Conservation (phyloP, 2,113 vertebrate species). For the Perca fluviatilis region DNA sequence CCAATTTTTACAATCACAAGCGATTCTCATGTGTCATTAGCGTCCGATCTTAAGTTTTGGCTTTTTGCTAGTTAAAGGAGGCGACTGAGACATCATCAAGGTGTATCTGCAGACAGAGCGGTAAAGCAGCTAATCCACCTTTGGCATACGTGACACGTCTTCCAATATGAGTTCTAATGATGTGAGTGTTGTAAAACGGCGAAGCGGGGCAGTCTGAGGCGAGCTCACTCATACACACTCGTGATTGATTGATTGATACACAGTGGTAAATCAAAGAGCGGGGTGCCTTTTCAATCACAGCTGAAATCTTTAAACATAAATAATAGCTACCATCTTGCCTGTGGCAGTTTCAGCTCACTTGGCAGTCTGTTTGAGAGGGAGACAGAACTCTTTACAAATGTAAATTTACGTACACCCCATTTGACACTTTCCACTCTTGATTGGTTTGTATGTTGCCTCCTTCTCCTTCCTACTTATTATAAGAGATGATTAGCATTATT, state of each 20-base stretch:
- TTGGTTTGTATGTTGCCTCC: constrained; percentile 72
- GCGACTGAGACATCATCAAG: constrained; percentile 3
- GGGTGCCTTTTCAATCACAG: constrained; percentile 68
- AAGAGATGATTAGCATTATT: constrained; percentile 73
- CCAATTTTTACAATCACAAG: constrained; percentile 31
- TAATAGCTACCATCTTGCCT: constrained; percentile 58
- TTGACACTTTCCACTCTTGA: constrained; percentile 71
- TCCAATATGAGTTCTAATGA: constrained; percentile 18
- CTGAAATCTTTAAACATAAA: constrained; percentile 72
- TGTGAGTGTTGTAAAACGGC: constrained; percentile 21
- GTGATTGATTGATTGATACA: constrained; percentile 72
- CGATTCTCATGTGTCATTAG: constrained; percentile 40
- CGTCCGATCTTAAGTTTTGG: constrained; percentile 6
- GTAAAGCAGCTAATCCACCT: constrained; percentile 2
- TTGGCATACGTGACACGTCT: not conserved
- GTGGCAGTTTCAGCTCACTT: constrained; percentile 55
- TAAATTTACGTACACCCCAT: constrained; percentile 77
- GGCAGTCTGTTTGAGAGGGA: constrained; percentile 44
- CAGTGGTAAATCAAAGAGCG: constrained; percentile 61
- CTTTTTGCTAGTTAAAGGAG: not conserved
- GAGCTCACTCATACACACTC: constrained; percentile 27
- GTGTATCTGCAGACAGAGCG: constrained; percentile 3
- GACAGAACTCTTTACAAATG: constrained; percentile 53
- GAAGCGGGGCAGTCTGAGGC: constrained; percentile 21
- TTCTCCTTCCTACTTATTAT: constrained; percentile 68